phyloP scores from a whole-genome alignment of 2,888 invertebrate genomes.

The Protula sp. region DNA sequence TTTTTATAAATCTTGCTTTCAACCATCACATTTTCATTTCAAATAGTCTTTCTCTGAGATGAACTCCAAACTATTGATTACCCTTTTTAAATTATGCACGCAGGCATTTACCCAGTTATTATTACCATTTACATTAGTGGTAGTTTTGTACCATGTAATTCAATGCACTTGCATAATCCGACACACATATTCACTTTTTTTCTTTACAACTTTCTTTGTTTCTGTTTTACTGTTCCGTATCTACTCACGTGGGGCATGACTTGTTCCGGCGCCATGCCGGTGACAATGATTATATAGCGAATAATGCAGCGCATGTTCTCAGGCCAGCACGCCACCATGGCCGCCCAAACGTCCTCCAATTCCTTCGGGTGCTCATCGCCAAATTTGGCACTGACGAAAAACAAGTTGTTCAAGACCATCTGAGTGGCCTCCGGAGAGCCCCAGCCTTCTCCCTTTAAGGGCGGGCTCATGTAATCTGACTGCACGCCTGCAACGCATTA shows the following conservation, averaged over 20 bases:
- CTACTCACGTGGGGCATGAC: conserved; percentile 77
- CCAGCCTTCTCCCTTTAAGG: conserved; percentile 84
- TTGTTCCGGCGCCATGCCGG: conserved; percentile 94
- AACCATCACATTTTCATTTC: too few species aligned
- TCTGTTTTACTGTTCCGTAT: neutral
- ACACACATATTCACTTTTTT: too few species aligned
- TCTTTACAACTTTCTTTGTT: too few species aligned
- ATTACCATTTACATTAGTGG: too few species aligned
- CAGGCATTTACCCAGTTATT: too few species aligned
- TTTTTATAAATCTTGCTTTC: too few species aligned
- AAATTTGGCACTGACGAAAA: conserved; percentile 92
- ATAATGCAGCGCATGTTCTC: conserved; percentile 95
- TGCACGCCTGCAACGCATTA: conserved; percentile 40
- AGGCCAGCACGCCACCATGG: conserved; percentile 88
- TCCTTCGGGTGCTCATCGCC: conserved; percentile 93
- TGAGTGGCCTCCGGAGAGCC: conserved; percentile 97
- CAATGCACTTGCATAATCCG: too few species aligned
- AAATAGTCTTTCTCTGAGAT: too few species aligned
- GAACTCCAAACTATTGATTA: too few species aligned
- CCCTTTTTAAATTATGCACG: too few species aligned
- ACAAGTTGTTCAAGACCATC: conserved; percentile 97
- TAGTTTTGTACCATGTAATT: too few species aligned
- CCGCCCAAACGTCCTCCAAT: conserved; percentile 93
- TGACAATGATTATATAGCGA: conserved; percentile 90
- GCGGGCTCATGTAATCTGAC: conserved; percentile 54